These are phyloP conservation scores for Alosa alosa DNA, from an alignment of 2,113 vertebrate genomes.

Conservation along the genomic window DNA sequence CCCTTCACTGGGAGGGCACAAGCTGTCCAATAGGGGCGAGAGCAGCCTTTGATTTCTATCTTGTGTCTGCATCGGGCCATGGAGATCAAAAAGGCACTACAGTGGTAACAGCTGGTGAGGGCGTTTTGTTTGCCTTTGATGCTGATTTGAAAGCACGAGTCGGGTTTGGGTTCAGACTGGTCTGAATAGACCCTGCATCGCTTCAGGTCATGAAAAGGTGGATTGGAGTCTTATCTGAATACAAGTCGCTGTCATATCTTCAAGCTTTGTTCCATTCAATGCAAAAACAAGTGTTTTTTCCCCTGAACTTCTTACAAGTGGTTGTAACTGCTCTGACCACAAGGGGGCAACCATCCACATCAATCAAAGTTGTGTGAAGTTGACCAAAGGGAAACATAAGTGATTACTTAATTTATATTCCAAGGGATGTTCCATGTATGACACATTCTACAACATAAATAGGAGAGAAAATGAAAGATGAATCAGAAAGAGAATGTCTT, in stretches of 20 bases:
- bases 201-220: neutral
- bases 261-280: neutral
- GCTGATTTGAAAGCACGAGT: neutral
- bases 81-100: neutral
- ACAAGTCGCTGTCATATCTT: neutral
- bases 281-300: neutral
- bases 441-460: neutral
- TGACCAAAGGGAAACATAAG: neutral
- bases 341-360: slow-evolving; percentile 13
- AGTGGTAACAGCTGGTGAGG: slow-evolving; percentile 16
- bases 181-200: neutral
- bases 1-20: neutral
- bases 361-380: neutral
- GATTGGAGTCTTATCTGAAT: neutral
- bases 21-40: neutral
- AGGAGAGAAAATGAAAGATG: neutral
- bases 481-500: neutral
- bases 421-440: neutral
- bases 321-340: neutral
- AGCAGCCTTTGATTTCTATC: slow-evolving; percentile 1
- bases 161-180: neutral
- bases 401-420: neutral
- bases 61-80: neutral
- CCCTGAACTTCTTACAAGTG: neutral
- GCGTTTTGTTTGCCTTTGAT: neutral